Percentiles rank a stretch among this genome's conserved stretches.
phyloP scores from a whole-genome alignment of 2,113 vertebrate species.

The Megaptera novaeangliae region DNA sequence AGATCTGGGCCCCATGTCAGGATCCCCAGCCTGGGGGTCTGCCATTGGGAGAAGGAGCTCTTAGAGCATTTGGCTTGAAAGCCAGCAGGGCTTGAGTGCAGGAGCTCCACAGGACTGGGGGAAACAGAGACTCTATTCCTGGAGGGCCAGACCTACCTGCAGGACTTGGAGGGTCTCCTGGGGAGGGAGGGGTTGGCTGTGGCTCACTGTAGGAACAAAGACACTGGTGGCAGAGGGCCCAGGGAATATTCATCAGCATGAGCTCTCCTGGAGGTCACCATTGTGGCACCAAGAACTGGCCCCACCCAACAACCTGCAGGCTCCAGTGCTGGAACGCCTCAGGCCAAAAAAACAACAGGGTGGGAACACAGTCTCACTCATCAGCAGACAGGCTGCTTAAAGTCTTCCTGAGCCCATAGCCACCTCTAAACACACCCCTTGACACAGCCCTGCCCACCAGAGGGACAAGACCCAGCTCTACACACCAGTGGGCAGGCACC shows the following conservation, averaged over 20 bases:
- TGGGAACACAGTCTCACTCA: background rate
- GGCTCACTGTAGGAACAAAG: background rate
- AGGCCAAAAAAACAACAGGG: background rate
- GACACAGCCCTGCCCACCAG: background rate
- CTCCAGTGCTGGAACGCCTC: background rate
- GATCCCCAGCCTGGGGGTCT: background rate
- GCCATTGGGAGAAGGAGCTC: background rate
- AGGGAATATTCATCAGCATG: background rate
- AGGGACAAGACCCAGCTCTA: background rate
- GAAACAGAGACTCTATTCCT: background rate
- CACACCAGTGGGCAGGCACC: background rate
- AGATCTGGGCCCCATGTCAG: background rate
- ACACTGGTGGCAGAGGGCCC: background rate
- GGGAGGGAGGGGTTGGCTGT: background rate
- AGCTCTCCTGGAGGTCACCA: background rate
- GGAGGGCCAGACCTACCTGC: background rate
- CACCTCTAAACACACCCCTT: background rate
- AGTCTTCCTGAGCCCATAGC: background rate
- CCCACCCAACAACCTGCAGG: background rate
- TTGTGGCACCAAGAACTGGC: background rate
- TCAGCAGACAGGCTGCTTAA: background rate
- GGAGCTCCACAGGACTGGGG: background rate
- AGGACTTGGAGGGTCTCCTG: background rate
- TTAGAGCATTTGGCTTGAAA: background rate
- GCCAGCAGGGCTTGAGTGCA: background rate